Evolutionary conservation across 2,797 vertebrate genomes (phyloP).

Genomic region (Pseudochaenichthys georgianus): DNA sequence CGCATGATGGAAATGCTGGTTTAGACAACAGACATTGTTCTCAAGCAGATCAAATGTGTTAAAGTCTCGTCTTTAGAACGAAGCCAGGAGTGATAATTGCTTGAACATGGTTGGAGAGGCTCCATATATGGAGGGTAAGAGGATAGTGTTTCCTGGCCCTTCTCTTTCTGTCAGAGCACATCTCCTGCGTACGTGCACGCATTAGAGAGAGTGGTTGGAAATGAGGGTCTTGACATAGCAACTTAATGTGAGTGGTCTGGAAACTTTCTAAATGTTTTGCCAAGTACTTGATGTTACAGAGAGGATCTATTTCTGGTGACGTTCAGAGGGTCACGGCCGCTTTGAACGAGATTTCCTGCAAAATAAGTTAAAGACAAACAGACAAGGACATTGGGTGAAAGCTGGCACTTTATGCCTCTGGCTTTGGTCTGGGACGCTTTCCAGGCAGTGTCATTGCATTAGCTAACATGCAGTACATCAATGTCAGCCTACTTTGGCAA

Average conservation of each 20-base stretch:
- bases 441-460: slow-evolving; percentile 29
- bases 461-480: slow-evolving; percentile 38
- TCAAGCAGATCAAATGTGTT: slow-evolving; percentile 30
- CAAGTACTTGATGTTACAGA: slow-evolving; percentile 32
- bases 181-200: slow-evolving; percentile 42
- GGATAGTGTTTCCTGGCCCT: slow-evolving; percentile 26
- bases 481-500: slow-evolving; percentile 32
- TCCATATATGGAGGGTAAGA: slow-evolving; percentile 38
- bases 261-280: slow-evolving; percentile 50
- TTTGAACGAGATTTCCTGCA: slow-evolving; percentile 34
- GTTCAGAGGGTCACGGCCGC: slow-evolving; percentile 44
- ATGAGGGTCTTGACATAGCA: slow-evolving; percentile 58
- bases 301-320: slow-evolving; percentile 37
- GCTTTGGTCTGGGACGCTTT: slow-evolving; percentile 36
- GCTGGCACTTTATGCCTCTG: slow-evolving; percentile 13
- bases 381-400: slow-evolving; percentile 29
- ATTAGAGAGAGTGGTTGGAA: slow-evolving; percentile 60
- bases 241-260: slow-evolving; percentile 65
- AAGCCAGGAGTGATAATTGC: slow-evolving; percentile 19
- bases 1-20: slow-evolving; percentile 7
- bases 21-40: slow-evolving; percentile 26
- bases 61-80: slow-evolving; percentile 10
- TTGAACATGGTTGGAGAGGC: slow-evolving; percentile 25
- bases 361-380: slow-evolving; percentile 23
- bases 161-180: slow-evolving; percentile 35